Evolutionary conservation across 2,113 vertebrate genomes (phyloP).

Genomic region (Microtus ochrogaster): DNA sequence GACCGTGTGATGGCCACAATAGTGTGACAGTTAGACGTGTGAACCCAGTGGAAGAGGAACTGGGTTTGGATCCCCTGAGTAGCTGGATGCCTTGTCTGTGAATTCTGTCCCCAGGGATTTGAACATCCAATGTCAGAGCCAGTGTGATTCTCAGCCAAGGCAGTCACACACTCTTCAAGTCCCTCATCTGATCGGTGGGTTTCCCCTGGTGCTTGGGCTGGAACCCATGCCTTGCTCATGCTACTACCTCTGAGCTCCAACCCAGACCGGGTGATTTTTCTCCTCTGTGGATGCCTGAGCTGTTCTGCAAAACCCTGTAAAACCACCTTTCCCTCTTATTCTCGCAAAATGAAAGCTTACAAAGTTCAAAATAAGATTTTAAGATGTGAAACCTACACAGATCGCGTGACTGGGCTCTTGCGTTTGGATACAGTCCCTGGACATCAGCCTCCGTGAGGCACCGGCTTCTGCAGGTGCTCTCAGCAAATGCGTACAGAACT

Average conservation of each 20-base stretch:
- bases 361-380: not conserved
- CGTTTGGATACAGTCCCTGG: not conserved
- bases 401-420: not conserved
- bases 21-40: not conserved
- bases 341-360: not conserved
- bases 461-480: not conserved
- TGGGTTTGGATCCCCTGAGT: not conserved
- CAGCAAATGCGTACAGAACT: not conserved
- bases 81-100: not conserved
- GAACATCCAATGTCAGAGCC: not conserved
- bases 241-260: not conserved
- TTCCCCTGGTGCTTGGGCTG: not conserved
- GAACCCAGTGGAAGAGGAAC: not conserved
- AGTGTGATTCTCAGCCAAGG: not conserved
- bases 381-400: not conserved
- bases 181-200: fast-evolving
- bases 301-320: not conserved
- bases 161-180: not conserved
- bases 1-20: fast-evolving
- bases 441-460: not conserved
- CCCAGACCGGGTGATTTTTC: fast-evolving
- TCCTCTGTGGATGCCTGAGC: not conserved
- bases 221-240: not conserved
- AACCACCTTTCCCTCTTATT: not conserved
- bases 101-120: not conserved